Evolutionary conservation across 2,113 vertebrate genomes (phyloP), one percentile per base, ranked within the genome.

Genomic region (Vidua chalybeata): DNA sequence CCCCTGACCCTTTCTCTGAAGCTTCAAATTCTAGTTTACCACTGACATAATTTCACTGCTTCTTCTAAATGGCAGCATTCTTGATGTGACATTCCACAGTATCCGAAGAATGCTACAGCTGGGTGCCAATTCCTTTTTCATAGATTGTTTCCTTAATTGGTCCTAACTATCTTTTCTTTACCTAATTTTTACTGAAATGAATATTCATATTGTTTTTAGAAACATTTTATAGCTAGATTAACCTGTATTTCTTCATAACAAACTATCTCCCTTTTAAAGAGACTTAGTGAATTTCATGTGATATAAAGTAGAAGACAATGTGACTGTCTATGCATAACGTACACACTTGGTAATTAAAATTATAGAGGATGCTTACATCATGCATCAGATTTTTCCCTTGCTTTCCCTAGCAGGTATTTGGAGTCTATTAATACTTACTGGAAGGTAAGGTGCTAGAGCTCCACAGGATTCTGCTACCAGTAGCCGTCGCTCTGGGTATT

Each of bases 391-490:
- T 83, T 87, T 79, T 59, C 49, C 21, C 18, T 23, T 58, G 58
- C 22, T 68, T 90, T 82, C 71, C 52, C 24, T 33, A 54, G 43
- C 15, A 64, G 62, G 51, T 48, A 67, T 64, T 51, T 62, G 24
- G 33, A 58, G 41, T 23, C 63, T 26, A 31, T 63, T 7, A 76
- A 76, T 71, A 98, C 99, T 99, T 98, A 99, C 99, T 94, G 99
- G 99, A 97, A 99, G 98, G 91, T 99, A 99, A 48, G 99, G 99
- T 92, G 99, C 99, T 96, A 99, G 96, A 27, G 99, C 99, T 95
- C 99, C 99, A 97, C 99, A 99, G 71, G 99, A 99, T 95, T 99
- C 99, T 27, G 99, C 99, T 96, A 99, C 99, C 82, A 99, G 97
- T 21, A 99, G 96, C 96, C 99, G 98, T 95, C 99, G 98, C 97